phyloP scores from a whole-genome alignment of 1,140 invertebrate genomes.

The Wiebesia pumilae region DNA sequence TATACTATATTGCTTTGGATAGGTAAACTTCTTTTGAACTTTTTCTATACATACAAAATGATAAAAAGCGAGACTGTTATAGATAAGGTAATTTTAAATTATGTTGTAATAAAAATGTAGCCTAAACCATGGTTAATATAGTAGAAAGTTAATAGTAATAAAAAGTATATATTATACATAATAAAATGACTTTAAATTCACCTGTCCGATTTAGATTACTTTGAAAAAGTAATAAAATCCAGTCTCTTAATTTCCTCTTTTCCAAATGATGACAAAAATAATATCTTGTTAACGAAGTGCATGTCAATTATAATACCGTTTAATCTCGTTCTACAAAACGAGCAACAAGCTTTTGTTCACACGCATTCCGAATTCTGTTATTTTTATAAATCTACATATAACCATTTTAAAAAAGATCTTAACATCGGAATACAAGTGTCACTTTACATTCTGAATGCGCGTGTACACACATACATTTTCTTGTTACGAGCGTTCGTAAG shows the following conservation, averaged over 20 bases:
- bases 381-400: neutral
- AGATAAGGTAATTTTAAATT: too few species aligned
- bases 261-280: neutral
- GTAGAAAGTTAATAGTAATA: too few species aligned
- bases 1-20: too few species aligned
- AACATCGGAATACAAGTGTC: neutral
- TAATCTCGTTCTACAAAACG: neutral
- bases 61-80: too few species aligned
- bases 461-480: neutral
- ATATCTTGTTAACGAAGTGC: neutral
- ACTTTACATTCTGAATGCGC: neutral
- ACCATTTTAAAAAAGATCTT: neutral
- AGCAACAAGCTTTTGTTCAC: neutral
- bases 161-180: too few species aligned
- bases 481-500: neutral
- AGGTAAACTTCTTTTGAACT: too few species aligned
- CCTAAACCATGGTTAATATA: too few species aligned
- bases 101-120: too few species aligned
- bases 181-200: too few species aligned
- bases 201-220: neutral
- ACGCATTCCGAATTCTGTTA: neutral
- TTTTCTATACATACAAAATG: too few species aligned
- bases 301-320: neutral
- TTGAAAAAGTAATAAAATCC: neutral
- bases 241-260: neutral